These are phyloP conservation scores for Oreochromis spilurus DNA, from an alignment of 2,113 vertebrate species.

Conservation along the genomic window DNA sequence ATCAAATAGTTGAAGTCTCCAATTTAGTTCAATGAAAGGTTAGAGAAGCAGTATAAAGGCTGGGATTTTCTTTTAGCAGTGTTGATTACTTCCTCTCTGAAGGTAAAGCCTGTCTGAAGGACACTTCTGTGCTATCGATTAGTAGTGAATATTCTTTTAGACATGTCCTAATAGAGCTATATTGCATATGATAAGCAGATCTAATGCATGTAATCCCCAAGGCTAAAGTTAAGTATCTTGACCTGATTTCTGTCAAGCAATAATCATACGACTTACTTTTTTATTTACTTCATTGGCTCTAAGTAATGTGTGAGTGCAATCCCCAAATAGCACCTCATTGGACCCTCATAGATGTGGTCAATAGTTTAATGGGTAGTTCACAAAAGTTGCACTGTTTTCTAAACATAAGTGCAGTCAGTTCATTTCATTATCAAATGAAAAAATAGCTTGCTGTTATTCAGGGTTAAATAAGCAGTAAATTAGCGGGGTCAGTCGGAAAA, in stretches of 20 bases:
- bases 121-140: not conserved
- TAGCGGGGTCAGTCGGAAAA: not conserved
- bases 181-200: not conserved
- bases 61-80: not conserved
- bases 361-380: not conserved
- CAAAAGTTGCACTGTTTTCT: not conserved
- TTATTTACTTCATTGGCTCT: not conserved
- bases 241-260: not conserved
- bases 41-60: not conserved
- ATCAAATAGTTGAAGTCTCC: not conserved
- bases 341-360: not conserved
- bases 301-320: not conserved
- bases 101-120: not conserved
- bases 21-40: not conserved
- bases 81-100: not conserved
- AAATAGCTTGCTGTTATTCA: not conserved
- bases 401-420: not conserved
- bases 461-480: not conserved
- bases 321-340: not conserved
- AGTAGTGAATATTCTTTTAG: not conserved
- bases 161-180: not conserved
- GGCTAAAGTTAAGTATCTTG: not conserved
- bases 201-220: not conserved
- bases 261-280: not conserved
- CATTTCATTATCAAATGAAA: not conserved